Evolutionary conservation across 2,888 invertebrate genomes (phyloP).

Genomic region (Drosophila mercatorum): DNA sequence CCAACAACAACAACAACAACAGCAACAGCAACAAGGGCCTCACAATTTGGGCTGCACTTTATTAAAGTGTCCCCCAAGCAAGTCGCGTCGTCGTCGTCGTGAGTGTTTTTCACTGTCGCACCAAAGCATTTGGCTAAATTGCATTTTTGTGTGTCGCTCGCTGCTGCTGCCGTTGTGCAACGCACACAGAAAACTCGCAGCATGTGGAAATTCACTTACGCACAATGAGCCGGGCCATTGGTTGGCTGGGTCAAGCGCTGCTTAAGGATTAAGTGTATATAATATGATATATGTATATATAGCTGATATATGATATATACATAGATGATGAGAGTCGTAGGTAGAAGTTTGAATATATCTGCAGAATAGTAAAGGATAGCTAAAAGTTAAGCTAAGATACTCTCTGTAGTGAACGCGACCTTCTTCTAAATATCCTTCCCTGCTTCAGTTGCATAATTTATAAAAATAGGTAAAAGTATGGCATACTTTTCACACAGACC

Average conservation of each 20-base stretch:
- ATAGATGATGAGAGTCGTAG: too few relatives aligned
- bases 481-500: too few relatives aligned
- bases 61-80: conserved; percentile 56
- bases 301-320: too few relatives aligned
- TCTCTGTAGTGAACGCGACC: not conserved
- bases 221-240: conserved; percentile 27
- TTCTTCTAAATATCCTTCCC: too few relatives aligned
- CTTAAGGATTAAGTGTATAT: conserved; percentile 11
- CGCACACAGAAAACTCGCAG: conserved; percentile 17
- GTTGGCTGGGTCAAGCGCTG: conserved; percentile 23
- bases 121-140: conserved; percentile 61
- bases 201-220: conserved; percentile 42
- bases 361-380: too few relatives aligned
- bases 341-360: too few relatives aligned
- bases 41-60: conserved; percentile 72
- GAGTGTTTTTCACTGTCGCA: conserved; percentile 61
- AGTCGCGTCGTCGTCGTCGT: conserved; percentile 15
- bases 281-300: not conserved
- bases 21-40: conserved; percentile 39
- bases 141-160: conserved; percentile 45
- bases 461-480: too few relatives aligned
- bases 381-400: not conserved
- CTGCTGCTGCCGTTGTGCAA: conserved; percentile 52
- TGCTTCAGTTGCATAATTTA: too few relatives aligned
- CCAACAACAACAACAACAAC: conserved; percentile 30